Percentiles rank a stretch among this genome's conserved stretches.
Conservation (phyloP, 35 echinoderm and acorn worm species). For the Stichopus chloronotus region DNA sequence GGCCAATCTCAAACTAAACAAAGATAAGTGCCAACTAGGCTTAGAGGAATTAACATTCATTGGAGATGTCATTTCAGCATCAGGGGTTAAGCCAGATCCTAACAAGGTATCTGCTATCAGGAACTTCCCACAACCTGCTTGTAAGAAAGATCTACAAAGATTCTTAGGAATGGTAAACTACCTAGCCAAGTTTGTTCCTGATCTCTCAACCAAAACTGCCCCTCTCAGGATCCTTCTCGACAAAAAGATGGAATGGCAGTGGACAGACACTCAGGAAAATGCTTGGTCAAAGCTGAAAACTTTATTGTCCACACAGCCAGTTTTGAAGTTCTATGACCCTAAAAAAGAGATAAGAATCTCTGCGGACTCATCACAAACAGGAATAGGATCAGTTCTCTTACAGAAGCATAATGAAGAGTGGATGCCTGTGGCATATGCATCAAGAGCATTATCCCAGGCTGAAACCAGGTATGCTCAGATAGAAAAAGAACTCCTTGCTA, state of each 20-base stretch:
- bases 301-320: not conserved
- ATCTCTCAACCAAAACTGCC: conserved; percentile 15
- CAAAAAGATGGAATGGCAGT: conserved; percentile 29
- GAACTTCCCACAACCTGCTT: conserved; percentile 22
- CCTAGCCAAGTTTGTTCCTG: conserved; percentile 46
- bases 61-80: conserved; percentile 46
- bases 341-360: no score
- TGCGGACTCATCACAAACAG: conserved; percentile 40
- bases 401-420: conserved; percentile 29
- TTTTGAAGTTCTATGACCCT: no score
- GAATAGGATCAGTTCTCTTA: conserved; percentile 38
- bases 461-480: conserved; percentile 52
- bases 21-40: conserved; percentile 58
- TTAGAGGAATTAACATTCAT: conserved; percentile 51
- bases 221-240: not conserved
- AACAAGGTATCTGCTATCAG: conserved; percentile 38
- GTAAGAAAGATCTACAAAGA: conserved; percentile 23
- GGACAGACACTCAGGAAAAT: not conserved
- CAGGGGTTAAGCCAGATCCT: conserved; percentile 42
- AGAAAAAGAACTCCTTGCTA: not conserved
- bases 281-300: not conserved
- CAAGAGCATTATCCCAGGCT: not conserved
- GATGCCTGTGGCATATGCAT: conserved; percentile 44
- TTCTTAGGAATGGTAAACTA: conserved; percentile 51
- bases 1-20: conserved; percentile 55